These are phyloP conservation scores for Parasteatoda lunata DNA, from an alignment of 2,888 invertebrate species.

Conservation along the genomic window DNA sequence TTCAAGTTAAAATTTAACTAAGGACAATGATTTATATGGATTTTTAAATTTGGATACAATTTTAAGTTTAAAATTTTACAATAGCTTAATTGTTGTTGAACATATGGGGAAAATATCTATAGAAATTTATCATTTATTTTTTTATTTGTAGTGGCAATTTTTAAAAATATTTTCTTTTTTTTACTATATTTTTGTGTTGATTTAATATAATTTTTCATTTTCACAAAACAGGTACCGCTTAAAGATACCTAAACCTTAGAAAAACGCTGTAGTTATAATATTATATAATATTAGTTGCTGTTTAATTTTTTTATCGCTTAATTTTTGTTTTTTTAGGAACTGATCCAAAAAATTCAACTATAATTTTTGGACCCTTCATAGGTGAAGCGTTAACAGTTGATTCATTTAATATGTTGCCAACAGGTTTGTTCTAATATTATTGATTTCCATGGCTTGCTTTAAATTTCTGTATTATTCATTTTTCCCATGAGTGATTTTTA, in stretches of 20 bases:
- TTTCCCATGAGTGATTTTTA: background rate
- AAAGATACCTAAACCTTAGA: background rate
- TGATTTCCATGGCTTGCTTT: background rate
- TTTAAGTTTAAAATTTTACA: too few relatives aligned
- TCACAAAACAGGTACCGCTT: background rate
- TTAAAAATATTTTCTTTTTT: too few relatives aligned
- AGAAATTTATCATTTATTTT: too few relatives aligned
- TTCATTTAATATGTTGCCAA: slow-evolving; percentile 40
- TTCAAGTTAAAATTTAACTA: too few relatives aligned
- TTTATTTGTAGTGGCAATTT: too few relatives aligned
- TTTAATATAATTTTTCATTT: too few relatives aligned
- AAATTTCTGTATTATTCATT: background rate
- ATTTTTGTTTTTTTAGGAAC: slow-evolving; percentile 32
- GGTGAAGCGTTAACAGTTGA: slow-evolving; percentile 47
- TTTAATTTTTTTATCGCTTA: background rate
- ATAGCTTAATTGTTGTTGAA: too few relatives aligned
- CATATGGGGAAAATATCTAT: too few relatives aligned
- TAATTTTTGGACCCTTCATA: slow-evolving; percentile 54
- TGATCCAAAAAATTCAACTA: slow-evolving; percentile 50
- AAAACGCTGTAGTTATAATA: background rate
- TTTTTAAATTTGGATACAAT: too few relatives aligned
- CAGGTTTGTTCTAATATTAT: slow-evolving; percentile 26
- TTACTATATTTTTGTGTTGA: too few relatives aligned
- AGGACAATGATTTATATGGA: too few relatives aligned
- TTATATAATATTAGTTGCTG: background rate